These are phyloP conservation scores for Clamator glandarius DNA, from an alignment of 2,797 vertebrate species.

Conservation along the genomic window DNA sequence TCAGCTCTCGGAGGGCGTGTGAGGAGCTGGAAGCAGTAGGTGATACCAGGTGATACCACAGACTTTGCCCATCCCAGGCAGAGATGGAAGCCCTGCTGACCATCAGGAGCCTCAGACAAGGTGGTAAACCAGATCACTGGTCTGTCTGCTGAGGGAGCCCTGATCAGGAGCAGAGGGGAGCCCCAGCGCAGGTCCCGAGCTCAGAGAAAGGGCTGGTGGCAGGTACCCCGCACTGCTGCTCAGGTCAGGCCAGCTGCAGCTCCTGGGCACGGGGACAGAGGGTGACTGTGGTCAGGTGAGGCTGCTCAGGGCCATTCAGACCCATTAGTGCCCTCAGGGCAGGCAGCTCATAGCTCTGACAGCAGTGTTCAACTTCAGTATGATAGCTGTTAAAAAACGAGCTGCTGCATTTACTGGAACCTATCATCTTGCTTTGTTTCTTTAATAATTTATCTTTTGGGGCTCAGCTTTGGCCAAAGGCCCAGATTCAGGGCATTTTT, in stretches of 20 bases:
- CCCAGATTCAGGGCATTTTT: not conserved
- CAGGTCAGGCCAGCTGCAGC: too few species aligned
- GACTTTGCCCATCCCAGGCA: fast-evolving
- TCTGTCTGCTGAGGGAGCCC: not conserved
- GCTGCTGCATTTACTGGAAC: not conserved
- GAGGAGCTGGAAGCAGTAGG: not conserved
- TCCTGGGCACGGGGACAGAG: not conserved
- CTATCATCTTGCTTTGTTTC: not conserved
- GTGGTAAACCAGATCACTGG: fast-evolving
- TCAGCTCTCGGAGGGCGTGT: not conserved
- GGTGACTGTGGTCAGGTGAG: not conserved
- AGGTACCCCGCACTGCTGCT: fast-evolving
- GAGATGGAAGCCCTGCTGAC: not conserved
- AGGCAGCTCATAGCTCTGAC: not conserved
- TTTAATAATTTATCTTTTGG: not conserved
- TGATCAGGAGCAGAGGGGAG: not conserved
- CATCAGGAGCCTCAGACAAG: fast-evolving
- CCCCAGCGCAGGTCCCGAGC: fast-evolving
- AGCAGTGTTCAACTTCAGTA: not conserved
- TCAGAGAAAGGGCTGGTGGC: not conserved
- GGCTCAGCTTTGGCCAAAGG: not conserved
- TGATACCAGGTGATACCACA: not conserved
- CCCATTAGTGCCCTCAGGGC: not conserved
- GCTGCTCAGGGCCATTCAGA: not conserved
- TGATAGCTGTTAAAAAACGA: not conserved